Evolutionary conservation across 1,140 invertebrate genomes (phyloP).

Genomic region (Reticulitermes speratus): DNA sequence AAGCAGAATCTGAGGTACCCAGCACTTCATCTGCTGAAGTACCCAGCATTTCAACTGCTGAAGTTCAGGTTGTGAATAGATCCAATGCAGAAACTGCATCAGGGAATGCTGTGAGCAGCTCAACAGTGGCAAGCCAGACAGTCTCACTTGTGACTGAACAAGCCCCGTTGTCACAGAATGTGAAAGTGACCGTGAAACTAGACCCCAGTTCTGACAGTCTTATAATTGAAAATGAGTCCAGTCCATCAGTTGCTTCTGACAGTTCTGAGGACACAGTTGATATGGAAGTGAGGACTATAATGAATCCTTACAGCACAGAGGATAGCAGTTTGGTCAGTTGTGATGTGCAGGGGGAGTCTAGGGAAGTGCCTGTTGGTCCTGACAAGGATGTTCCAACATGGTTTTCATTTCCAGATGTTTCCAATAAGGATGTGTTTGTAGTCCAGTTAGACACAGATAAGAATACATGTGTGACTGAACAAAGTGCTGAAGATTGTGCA

Average conservation of each 20-base stretch:
- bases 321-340: not conserved
- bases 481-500: too few species aligned
- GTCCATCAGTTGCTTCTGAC: not conserved
- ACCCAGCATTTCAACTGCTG: not conserved
- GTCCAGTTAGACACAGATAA: too few species aligned
- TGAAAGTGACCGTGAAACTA: not conserved
- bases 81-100: not conserved
- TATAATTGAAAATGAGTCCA: not conserved
- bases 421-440: not conserved
- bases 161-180: not conserved
- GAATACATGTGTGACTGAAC: too few species aligned
- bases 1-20: not conserved
- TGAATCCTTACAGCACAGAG: not conserved
- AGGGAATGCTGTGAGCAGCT: not conserved
- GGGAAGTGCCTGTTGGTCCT: not conserved
- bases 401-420: not conserved
- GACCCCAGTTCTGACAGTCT: not conserved
- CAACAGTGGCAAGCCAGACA: not conserved
- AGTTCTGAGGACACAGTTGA: not conserved
- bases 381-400: not conserved
- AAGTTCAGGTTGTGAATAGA: not conserved
- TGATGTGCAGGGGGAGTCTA: not conserved
- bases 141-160: not conserved
- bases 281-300: constrained; percentile 21
- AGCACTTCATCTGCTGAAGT: not conserved